Evolutionary conservation across 1,140 invertebrate genomes (phyloP).

Genomic region (Bombus pyrosoma): DNA sequence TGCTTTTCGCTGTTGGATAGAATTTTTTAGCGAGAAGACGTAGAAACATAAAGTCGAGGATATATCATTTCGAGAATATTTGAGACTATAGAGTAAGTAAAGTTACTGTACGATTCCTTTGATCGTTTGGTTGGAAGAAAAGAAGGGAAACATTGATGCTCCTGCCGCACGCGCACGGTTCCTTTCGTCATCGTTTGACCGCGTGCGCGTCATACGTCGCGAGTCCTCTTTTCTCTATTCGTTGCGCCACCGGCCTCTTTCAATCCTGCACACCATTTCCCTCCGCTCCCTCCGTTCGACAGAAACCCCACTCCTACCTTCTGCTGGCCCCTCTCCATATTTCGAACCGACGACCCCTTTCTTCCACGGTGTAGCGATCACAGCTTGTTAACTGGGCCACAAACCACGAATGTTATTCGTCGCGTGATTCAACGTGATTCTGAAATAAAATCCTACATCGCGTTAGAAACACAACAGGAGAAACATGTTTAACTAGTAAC

Average conservation of each 20-base stretch:
- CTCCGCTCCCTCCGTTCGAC: constrained; percentile 9
- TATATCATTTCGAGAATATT: no score
- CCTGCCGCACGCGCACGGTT: background rate
- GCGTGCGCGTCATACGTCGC: constrained; percentile 22
- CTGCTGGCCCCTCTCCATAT: background rate
- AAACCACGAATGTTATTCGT: constrained; percentile 68
- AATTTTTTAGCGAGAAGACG: no score
- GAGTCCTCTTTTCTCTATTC: constrained; percentile 28
- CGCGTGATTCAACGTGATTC: constrained; percentile 65
- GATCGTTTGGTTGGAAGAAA: background rate
- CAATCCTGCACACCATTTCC: constrained; percentile 22
- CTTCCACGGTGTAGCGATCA: constrained; percentile 35
- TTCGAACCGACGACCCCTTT: constrained; percentile 15
- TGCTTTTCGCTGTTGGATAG: no score
- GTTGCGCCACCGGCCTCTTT: constrained; percentile 34
- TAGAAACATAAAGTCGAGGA: no score
- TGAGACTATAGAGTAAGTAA: background rate
- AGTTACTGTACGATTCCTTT: background rate
- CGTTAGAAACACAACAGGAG: constrained; percentile 56
- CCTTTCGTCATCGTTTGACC: constrained; percentile 17
- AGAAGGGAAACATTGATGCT: background rate
- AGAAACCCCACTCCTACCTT: background rate
- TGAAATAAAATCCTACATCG: constrained; percentile 57
- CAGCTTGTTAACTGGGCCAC: constrained; percentile 70
- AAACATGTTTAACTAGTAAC: constrained; percentile 54